Base-by-base conservation (phyloP, 2,888 invertebrate genomes). In the Andrena bucephala region DNA sequence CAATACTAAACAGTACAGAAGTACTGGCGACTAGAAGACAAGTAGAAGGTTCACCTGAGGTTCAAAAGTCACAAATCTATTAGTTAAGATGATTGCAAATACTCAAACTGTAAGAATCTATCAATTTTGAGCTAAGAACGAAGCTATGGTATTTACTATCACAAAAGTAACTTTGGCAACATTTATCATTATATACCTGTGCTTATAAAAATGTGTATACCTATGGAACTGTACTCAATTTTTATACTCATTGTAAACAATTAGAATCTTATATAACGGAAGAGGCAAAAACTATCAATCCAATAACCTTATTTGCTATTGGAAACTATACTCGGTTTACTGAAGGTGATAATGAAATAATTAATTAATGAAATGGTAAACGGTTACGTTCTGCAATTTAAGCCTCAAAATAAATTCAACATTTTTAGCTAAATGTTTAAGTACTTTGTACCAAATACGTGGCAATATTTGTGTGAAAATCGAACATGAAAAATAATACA, bases 1-100 rank as follows among this genome's bases (percentile, higher is more conserved):
- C 93, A 91, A 90, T 92, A 93, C 93, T 93, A 94, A 93, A 93
- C 92, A 92, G 93, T 93, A 94, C 92, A 90, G 89, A 88, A 90
- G 93, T 93, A 94, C 93, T 93, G 93, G 89, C 91, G 92, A 93
- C 93, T 93, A 94, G 94, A 93, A 92, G 94, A 93, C 93, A 93
- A 93, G 93, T 92, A 92, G 94, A 93, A 93, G 91, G 89, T 90
- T 93, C 92, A 94, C 94, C 94, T 94, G 93, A 93, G 94, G 93
- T 94, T 94, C 85, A 94, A 94, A 94, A 94, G 90, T 94, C 91
- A 93, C 91, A 94, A 92, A 92, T 92, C 92, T 90, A 90, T 92
- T 92, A 92, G 92, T 92, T 88, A 89, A 87, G 85, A 87, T 89
- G 88, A 81, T 83, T 88, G 88, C 76, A 87, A 73, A 87, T 86